Evolutionary conservation across 2,888 invertebrate species (phyloP).

Genomic region (Catocala nupta): DNA sequence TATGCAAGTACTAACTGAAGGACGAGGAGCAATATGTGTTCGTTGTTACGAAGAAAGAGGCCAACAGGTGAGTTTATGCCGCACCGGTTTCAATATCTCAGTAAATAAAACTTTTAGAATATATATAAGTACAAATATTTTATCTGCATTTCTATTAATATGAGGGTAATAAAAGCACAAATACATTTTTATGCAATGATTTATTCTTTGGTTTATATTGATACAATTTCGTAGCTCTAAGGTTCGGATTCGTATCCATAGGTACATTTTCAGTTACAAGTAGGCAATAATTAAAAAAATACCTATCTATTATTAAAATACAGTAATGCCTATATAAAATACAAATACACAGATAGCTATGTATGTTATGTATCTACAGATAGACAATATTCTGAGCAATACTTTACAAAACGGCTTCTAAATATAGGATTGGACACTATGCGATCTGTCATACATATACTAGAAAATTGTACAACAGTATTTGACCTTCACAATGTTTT

Average conservation of each 20-base stretch:
- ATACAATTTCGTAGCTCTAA: conserved; percentile 71
- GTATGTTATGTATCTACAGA: conserved; percentile 45
- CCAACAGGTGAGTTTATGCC: too few species aligned
- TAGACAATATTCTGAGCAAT: conserved; percentile 57
- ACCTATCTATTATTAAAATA: conserved; percentile 70
- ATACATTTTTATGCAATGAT: conserved; percentile 59
- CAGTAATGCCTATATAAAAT: conserved; percentile 71
- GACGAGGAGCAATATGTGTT: too few species aligned
- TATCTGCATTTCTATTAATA: too few species aligned
- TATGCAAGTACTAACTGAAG: neutral
- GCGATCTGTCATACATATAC: conserved; percentile 2
- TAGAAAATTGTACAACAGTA: neutral
- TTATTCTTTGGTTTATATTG: conserved; percentile 63
- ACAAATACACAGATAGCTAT: conserved; percentile 54
- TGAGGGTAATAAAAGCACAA: neutral
- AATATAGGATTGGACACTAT: conserved; percentile 26
- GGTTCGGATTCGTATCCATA: conserved; percentile 59
- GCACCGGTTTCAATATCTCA: too few species aligned
- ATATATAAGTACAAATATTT: too few species aligned
- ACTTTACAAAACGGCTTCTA: conserved; percentile 42
- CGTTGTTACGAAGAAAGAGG: too few species aligned
- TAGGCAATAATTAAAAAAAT: conserved; percentile 65
- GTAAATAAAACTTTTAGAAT: too few species aligned
- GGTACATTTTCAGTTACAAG: conserved; percentile 58
- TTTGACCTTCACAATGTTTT: neutral